These are phyloP conservation scores for Tenodera sinensis DNA, from an alignment of 2,888 invertebrate species.

Conservation along the genomic window DNA sequence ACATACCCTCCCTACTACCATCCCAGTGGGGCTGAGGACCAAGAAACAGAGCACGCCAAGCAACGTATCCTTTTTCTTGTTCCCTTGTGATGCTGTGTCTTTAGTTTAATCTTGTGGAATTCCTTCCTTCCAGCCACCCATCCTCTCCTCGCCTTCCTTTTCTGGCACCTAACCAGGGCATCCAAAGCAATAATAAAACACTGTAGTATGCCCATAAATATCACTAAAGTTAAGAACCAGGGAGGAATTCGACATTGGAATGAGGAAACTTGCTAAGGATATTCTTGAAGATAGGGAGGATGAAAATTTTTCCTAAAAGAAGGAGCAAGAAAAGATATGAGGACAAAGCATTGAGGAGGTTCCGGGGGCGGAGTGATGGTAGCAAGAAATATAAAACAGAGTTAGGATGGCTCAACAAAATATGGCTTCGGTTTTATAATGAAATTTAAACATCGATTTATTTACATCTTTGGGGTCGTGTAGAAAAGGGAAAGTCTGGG, in stretches of 20 bases:
- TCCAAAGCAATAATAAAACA: slow-evolving; percentile 29
- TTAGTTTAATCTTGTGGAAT: slow-evolving; percentile 31
- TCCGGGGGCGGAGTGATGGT: neutral
- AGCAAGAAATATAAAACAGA: neutral
- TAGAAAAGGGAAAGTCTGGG: no score
- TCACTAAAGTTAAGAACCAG: slow-evolving; percentile 24
- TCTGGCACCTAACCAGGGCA: slow-evolving; percentile 25
- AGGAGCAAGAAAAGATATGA: slow-evolving; percentile 5
- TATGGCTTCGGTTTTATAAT: slow-evolving; percentile 21
- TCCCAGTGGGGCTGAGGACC: neutral
- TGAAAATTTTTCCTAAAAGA: neutral
- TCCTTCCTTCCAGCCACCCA: slow-evolving; percentile 5
- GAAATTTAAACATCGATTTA: slow-evolving; percentile 29
- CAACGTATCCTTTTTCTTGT: slow-evolving; percentile 13
- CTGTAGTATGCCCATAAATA: slow-evolving; percentile 29
- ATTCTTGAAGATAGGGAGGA: neutral
- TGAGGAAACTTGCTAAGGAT: neutral
- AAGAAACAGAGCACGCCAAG: neutral
- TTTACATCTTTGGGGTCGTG: slow-evolving; percentile 7
- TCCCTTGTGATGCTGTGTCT: slow-evolving; percentile 16
- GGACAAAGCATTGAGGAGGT: neutral
- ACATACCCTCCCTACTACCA: neutral
- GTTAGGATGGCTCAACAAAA: neutral
- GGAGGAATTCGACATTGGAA: slow-evolving; percentile 16
- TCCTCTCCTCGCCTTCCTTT: neutral